A percentile compares a stretch with the other conserved stretches of the same genome.
Evolutionary conservation across 2,797 vertebrate genomes (phyloP).

Genomic region (Malacoctenus gilli): DNA sequence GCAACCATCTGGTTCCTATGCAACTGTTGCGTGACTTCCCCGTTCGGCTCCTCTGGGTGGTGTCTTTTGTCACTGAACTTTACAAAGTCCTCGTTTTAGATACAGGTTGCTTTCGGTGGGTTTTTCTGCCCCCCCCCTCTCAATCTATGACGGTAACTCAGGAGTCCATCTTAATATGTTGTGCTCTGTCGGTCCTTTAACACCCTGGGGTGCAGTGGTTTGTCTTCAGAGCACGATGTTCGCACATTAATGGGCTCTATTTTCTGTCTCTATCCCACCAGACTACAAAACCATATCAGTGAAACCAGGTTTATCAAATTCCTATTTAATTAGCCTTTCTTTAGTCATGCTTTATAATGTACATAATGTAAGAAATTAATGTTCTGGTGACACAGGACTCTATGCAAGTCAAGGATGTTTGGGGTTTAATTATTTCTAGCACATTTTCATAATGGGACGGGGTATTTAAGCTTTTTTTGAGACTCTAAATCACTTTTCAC

Average conservation of each 20-base stretch:
- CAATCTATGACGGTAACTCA: constrained; percentile 59
- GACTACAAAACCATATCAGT: constrained; percentile 13
- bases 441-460: constrained; percentile 62
- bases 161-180: constrained; percentile 26
- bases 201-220: constrained; percentile 17
- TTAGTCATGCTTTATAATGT: constrained; percentile 51
- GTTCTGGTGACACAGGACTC: constrained; percentile 38
- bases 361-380: constrained; percentile 52
- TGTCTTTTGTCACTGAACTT: too few species aligned
- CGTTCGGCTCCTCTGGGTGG: too few species aligned
- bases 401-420: constrained; percentile 73
- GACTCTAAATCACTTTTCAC: constrained; percentile 61
- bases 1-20: too few species aligned
- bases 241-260: constrained; percentile 16
- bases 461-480: constrained; percentile 71
- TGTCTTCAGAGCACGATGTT: constrained; percentile 35
- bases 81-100: too few species aligned
- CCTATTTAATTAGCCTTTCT: constrained; percentile 63
- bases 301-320: constrained; percentile 22
- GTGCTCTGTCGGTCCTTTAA: constrained; percentile 7
- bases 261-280: constrained; percentile 11
- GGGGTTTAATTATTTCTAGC: constrained; percentile 45
- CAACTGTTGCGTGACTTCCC: background rate
- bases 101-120: constrained; percentile 1
- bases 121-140: constrained; percentile 3